A percentile compares a stretch with the other conserved stretches of the same genome.
These are phyloP conservation scores for Drosophila pandora DNA, from an alignment of 1,140 invertebrate genomes.

Conservation along the genomic window DNA sequence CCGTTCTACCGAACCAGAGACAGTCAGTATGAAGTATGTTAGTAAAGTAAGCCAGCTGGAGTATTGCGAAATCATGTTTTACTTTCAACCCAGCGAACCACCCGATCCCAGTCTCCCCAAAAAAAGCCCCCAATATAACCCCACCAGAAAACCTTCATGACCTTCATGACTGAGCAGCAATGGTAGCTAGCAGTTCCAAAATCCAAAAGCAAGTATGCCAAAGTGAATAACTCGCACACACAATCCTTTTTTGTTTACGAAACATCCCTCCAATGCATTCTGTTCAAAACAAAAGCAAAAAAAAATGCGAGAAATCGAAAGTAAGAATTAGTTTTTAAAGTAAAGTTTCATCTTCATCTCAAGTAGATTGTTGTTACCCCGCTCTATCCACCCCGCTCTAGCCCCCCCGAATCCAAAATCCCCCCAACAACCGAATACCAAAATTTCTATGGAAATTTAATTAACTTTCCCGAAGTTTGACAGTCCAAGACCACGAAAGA, in stretches of 20 bases:
- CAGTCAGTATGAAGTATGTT: conserved; percentile 17
- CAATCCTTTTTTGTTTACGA: conserved; percentile 64
- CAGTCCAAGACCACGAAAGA: conserved; percentile 38
- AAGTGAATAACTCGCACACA: conserved; percentile 56
- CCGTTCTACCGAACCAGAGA: conserved; percentile 14
- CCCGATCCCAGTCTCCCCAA: background rate
- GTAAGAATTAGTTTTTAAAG: conserved; percentile 43
- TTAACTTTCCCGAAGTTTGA: conserved; percentile 81
- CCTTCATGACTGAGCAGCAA: conserved; percentile 80
- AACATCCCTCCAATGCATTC: conserved; percentile 76
- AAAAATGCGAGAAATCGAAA: conserved; percentile 48
- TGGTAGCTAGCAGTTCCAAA: conserved; percentile 82
- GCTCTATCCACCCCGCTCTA: conserved; percentile 3
- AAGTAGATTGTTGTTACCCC: conserved; percentile 74
- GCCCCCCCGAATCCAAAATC: conserved; percentile 15
- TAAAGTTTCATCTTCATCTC: conserved; percentile 61
- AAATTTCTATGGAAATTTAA: conserved; percentile 58
- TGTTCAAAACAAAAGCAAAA: conserved; percentile 67
- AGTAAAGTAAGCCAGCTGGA: conserved; percentile 61
- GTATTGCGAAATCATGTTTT: conserved; percentile 70
- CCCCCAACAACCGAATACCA: conserved; percentile 11
- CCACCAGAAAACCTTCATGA: conserved; percentile 36
- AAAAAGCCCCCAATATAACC: conserved; percentile 2
- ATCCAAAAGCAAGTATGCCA: conserved; percentile 54
- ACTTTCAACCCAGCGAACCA: conserved; percentile 49